Base-by-base conservation (phyloP, 1,140 invertebrate genomes). In the Augochlora pura region DNA sequence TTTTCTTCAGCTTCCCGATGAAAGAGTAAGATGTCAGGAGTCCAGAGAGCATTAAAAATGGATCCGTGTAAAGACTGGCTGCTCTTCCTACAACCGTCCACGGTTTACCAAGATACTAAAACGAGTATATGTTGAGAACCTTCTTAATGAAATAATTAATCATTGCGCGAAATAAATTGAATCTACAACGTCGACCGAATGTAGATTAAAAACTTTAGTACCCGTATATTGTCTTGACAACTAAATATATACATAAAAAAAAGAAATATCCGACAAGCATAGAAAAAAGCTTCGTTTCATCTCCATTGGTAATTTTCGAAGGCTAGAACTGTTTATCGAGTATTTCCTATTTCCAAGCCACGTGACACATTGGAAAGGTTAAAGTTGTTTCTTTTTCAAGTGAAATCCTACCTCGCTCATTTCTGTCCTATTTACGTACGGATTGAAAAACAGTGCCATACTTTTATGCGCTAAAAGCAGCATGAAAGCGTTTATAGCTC, bases 31-130 rank as follows among this genome's bases (percentile, higher is more conserved):
- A 93, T 10, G 96, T 96, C 52, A 96, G 88, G 52, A 96, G 94
- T 12, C 96, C 96, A 66, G 96, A 96, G 54, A 97, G 92, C 94
- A 96, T 96, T 16, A 97, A 94, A 84, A 97, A 97, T 27, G 95
- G 95, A 91, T 97, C 96, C 2, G 96, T 97, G 83, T 97, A 96
- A 4, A 97, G 91, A 85, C 96, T 96, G 0, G 96, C 96, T 2
- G 96, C 96, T 63, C 96, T 93, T 38, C 95, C 96, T 25, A 96
- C 90, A 1, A 96, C 95, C 1, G 95, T 95, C 95, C 95, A 96
- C 0, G 95, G 94, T 92, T 94, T 94, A 0, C 95, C 94, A 63
- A 96, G 92, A 77, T 93, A 93, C 95, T 96, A 83, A 87, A 86
- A 87, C 42, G 23, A 80, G 38, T 77, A 68, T n/a, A 49, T 46